Percentiles rank a stretch among this genome's conserved stretches.
phyloP scores from a whole-genome alignment of 2,113 vertebrate genomes.

The Hippocampus abdominalis region DNA sequence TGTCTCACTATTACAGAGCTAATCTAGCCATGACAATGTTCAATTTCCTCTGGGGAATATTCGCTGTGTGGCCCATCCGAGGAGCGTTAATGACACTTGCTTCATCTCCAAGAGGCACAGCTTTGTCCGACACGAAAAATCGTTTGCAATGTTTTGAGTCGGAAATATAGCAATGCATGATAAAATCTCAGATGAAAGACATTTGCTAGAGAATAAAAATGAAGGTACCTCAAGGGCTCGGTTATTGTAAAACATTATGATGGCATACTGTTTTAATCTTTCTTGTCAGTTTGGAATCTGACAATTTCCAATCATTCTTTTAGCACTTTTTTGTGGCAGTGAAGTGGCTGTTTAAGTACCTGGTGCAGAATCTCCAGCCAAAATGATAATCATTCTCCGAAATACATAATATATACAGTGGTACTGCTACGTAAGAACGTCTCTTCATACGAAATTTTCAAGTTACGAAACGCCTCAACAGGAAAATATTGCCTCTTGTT shows the following conservation, averaged over 20 bases:
- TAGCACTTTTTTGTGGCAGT: background rate
- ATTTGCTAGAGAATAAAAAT: slow-evolving; percentile 12
- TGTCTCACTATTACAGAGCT: slow-evolving; percentile 96
- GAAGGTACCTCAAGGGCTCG: background rate
- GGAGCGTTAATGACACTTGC: slow-evolving; percentile 50
- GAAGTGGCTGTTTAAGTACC: background rate
- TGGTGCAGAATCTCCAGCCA: background rate
- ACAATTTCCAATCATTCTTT: background rate
- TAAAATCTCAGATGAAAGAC: slow-evolving; percentile 26
- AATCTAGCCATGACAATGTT: slow-evolving; percentile 99
- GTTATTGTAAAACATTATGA: background rate
- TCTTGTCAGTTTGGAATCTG: background rate
- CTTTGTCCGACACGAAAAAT: slow-evolving; percentile 42
- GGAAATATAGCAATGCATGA: slow-evolving; percentile 11
- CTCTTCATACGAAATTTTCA: too few species aligned
- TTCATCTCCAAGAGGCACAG: slow-evolving; percentile 29
- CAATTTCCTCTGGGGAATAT: slow-evolving; percentile 96
- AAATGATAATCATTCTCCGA: too few species aligned
- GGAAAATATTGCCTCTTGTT: too few species aligned
- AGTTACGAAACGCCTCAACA: too few species aligned
- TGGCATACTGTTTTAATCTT: too few species aligned
- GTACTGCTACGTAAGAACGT: too few species aligned
- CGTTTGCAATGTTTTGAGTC: slow-evolving; percentile 37
- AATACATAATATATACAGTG: too few species aligned
- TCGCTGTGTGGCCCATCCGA: slow-evolving; percentile 59